A percentile compares a stretch with the other conserved stretches of the same genome.
Conservation (phyloP, 2,888 invertebrate genomes). For the Protonemura montana region DNA sequence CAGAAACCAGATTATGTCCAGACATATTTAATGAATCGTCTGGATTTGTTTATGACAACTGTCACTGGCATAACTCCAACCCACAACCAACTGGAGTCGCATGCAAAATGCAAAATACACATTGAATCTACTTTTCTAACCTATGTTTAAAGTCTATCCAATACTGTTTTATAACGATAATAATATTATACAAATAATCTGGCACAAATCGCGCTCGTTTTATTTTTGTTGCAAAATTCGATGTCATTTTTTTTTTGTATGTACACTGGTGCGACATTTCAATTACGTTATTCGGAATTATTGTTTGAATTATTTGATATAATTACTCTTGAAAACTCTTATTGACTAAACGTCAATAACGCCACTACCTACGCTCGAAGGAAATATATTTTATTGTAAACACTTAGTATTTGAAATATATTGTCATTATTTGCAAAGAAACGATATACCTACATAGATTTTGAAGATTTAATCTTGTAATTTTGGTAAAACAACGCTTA, state of each 20-base stretch:
- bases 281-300: neutral
- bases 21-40: no score
- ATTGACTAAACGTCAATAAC: no score
- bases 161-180: no score
- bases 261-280: neutral
- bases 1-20: no score
- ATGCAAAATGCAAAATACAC: neutral
- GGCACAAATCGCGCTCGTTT: neutral
- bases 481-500: neutral
- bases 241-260: neutral
- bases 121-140: neutral
- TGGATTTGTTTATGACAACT: no score
- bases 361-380: neutral
- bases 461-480: neutral
- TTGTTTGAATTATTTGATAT: neutral
- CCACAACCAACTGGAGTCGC: no score
- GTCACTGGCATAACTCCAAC: no score
- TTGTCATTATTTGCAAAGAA: neutral
- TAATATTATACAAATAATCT: neutral
- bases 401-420: slow-evolving; percentile 7
- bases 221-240: neutral
- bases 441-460: neutral
- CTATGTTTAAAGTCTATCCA: neutral
- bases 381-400: neutral
- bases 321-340: neutral